These are phyloP conservation scores for Eumacrocentrus americanus DNA, from an alignment of 2,888 invertebrate species.

Conservation along the genomic window DNA sequence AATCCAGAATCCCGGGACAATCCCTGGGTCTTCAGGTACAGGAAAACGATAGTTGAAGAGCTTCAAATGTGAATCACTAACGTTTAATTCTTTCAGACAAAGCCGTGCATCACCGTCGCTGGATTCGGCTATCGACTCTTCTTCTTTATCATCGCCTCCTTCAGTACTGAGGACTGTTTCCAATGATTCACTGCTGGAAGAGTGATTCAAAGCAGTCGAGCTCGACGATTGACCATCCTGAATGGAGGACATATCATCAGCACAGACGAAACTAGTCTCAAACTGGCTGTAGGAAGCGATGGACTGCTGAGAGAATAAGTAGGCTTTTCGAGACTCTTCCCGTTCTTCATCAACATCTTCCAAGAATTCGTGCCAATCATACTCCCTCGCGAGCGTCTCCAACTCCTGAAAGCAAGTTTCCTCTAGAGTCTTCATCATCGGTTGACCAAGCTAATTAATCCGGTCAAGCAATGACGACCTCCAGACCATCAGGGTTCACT, in stretches of 20 bases:
- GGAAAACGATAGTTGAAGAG: conserved; percentile 42
- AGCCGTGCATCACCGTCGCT: conserved; percentile 35
- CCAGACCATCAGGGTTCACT: not conserved
- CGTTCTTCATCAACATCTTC: not conserved
- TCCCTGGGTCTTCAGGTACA: conserved; percentile 47
- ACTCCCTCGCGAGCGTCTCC: not conserved
- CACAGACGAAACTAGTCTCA: no score
- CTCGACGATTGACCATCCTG: not conserved
- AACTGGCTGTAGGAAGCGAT: not conserved
- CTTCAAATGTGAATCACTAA: conserved; percentile 48
- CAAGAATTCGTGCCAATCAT: not conserved
- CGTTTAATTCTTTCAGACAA: conserved; percentile 43
- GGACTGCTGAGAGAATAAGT: not conserved
- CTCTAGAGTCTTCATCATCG: not conserved
- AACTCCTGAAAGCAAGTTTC: conserved; percentile 5
- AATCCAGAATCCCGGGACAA: conserved; percentile 45
- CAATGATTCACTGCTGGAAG: not conserved
- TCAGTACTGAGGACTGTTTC: not conserved
- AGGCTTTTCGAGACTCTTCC: not conserved
- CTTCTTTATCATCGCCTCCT: not conserved
- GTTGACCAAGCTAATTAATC: conserved; percentile 14
- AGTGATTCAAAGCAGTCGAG: not conserved
- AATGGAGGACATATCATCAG: not conserved
- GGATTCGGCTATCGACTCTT: not conserved
- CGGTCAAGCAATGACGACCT: conserved; percentile 11